A percentile compares a stretch with the other conserved stretches of the same genome.
Evolutionary conservation across 2,888 invertebrate species (phyloP).

Genomic region (Athalia circularis): DNA sequence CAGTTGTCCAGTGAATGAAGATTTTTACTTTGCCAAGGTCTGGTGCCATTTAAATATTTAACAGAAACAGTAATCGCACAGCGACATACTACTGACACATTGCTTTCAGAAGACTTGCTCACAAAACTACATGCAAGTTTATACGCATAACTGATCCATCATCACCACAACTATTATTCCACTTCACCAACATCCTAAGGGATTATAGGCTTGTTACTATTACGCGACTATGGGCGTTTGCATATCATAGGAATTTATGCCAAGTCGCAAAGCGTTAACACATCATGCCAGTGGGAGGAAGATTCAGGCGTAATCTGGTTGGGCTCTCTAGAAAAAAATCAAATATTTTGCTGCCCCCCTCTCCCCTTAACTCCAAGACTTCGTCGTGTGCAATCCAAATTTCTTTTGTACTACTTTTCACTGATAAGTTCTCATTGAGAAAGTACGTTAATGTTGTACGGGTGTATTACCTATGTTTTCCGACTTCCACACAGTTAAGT

Average conservation of each 20-base stretch:
- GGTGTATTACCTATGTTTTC: too few relatives aligned
- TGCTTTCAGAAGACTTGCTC: slow-evolving; percentile 1
- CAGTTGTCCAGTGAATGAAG: slow-evolving; percentile 28
- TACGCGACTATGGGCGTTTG: slow-evolving; percentile 23
- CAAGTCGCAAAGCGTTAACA: slow-evolving; percentile 39
- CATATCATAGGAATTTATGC: slow-evolving; percentile 29
- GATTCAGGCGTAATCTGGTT: slow-evolving; percentile 25
- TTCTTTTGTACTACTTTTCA: neutral
- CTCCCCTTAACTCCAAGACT: neutral
- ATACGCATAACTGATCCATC: slow-evolving; percentile 39
- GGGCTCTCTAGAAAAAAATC: slow-evolving; percentile 33
- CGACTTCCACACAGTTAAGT: too few relatives aligned
- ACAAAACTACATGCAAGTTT: slow-evolving; percentile 37
- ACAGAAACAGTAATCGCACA: slow-evolving; percentile 28
- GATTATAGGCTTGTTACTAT: slow-evolving; percentile 1
- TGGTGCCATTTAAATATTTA: slow-evolving; percentile 14
- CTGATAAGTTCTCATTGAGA: too few relatives aligned
- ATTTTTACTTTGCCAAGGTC: slow-evolving; percentile 16
- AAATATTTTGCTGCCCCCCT: slow-evolving; percentile 8
- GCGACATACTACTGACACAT: slow-evolving; percentile 32
- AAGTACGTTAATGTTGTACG: too few relatives aligned
- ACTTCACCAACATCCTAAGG: slow-evolving; percentile 9
- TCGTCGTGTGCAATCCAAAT: too few relatives aligned
- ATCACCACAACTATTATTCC: slow-evolving; percentile 28
- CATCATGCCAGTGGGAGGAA: slow-evolving; percentile 29